These are phyloP conservation scores for Montipora capitata DNA, from an alignment of 92 coral and sea anemone species.

Conservation along the genomic window DNA sequence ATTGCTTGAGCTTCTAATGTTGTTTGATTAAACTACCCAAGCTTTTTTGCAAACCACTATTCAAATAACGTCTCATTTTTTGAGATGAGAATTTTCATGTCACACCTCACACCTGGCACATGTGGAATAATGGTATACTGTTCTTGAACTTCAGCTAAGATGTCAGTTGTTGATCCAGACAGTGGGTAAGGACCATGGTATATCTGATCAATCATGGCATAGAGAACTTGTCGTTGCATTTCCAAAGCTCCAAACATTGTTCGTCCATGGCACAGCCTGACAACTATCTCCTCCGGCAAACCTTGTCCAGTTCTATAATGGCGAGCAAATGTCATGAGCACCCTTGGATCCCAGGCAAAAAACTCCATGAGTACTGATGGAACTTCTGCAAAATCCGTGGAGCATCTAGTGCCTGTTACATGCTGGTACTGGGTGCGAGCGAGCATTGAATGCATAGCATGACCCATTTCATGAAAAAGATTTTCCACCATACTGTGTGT, in stretches of 20 bases:
- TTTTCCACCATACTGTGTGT: slow-evolving; percentile 96
- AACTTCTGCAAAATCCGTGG: slow-evolving; percentile 98
- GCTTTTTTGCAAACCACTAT: too few species aligned
- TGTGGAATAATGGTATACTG: slow-evolving; percentile 87
- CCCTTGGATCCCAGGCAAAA: slow-evolving; percentile 95
- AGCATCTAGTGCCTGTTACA: slow-evolving; percentile 95
- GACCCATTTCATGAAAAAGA: slow-evolving; percentile 99
- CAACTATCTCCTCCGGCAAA: slow-evolving; percentile 88
- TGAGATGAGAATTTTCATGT: too few species aligned
- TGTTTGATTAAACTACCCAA: too few species aligned
- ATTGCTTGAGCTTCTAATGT: too few species aligned
- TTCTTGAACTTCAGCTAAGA: slow-evolving; percentile 82
- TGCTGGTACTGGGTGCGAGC: slow-evolving; percentile 97
- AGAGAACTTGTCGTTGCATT: slow-evolving; percentile 96
- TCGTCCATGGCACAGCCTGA: slow-evolving; percentile 84
- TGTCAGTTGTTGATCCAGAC: slow-evolving; percentile 82
- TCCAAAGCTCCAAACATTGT: slow-evolving; percentile 96
- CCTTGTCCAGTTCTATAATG: slow-evolving; percentile 93
- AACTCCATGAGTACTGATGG: slow-evolving; percentile 98
- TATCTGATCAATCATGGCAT: slow-evolving; percentile 93
- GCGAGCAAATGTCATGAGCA: slow-evolving; percentile 82
- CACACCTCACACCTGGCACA: slow-evolving; percentile 77
- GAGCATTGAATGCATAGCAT: slow-evolving; percentile 99
- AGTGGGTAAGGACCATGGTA: slow-evolving; percentile 94
- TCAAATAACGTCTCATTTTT: too few species aligned